Conservation (phyloP, 2,113 vertebrate genomes). For the Oenanthe melanoleuca region DNA sequence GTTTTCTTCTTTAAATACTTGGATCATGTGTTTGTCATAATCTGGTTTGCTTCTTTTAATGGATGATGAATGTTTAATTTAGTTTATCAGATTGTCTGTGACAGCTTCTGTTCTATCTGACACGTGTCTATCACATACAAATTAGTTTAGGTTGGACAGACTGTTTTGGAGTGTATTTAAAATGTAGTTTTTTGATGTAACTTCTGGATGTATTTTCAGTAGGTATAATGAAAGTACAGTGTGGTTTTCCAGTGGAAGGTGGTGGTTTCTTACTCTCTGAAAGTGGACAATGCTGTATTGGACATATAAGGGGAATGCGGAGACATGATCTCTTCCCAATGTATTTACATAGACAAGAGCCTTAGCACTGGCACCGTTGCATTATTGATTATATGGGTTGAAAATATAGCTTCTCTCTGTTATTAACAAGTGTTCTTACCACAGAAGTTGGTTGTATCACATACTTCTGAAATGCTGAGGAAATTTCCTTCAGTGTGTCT, state of each 20-base stretch:
- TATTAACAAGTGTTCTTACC: neutral
- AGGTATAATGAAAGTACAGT: neutral
- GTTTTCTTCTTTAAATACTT: neutral
- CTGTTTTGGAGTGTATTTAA: neutral
- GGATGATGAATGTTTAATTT: neutral
- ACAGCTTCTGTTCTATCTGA: neutral
- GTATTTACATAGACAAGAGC: neutral
- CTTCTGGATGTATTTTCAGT: neutral
- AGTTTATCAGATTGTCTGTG: neutral
- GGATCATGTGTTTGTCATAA: neutral
- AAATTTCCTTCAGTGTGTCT: neutral
- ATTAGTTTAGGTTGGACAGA: neutral
- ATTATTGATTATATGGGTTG: neutral
- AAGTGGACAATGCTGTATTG: rapidly evolving
- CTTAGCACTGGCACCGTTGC: neutral
- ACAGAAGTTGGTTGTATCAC: neutral
- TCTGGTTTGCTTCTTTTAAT: neutral
- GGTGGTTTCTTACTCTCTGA: neutral
- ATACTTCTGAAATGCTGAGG: neutral
- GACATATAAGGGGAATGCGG: neutral
- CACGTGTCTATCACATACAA: neutral
- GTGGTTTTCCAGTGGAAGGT: neutral
- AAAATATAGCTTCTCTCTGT: neutral
- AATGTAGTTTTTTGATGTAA: neutral
- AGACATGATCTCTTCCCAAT: neutral